Percentiles rank a stretch among this genome's conserved stretches.
These are phyloP conservation scores for Cheiracanthium punctorium DNA, from an alignment of 2,888 invertebrate species.

Conservation along the genomic window DNA sequence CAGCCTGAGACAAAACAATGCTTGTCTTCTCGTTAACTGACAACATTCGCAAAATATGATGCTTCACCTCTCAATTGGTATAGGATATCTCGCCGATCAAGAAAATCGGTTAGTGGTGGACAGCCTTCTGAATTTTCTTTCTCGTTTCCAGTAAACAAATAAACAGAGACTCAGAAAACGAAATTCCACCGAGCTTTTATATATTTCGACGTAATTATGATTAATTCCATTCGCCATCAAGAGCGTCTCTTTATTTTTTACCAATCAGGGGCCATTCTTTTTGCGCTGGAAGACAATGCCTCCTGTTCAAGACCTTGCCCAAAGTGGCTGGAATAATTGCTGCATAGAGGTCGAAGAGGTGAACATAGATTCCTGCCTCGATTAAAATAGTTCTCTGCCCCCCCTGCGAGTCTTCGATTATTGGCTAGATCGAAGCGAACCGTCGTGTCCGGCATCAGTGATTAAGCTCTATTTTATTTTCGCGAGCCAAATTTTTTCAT, in stretches of 20 bases:
- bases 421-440: conserved; percentile 32
- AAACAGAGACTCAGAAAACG: background rate
- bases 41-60: too few species aligned
- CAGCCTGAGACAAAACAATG: too few species aligned
- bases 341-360: conserved; percentile 58
- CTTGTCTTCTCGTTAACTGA: too few species aligned
- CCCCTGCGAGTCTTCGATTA: conserved; percentile 40
- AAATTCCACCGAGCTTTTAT: background rate
- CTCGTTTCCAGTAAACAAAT: background rate
- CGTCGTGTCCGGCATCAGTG: conserved; percentile 43
- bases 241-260: background rate
- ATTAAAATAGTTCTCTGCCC: conserved; percentile 50
- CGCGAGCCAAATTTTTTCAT: conserved; percentile 17
- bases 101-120: too few species aligned
- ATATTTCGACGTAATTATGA: conserved; percentile 41
- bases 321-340: conserved; percentile 32
- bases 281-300: conserved; percentile 48
- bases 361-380: conserved; percentile 54
- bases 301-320: conserved; percentile 24
- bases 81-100: too few species aligned
- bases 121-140: too few species aligned
- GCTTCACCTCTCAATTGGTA: too few species aligned
- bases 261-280: background rate
- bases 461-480: conserved; percentile 48
- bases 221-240: conserved; percentile 35